These are phyloP conservation scores for Amyelois transitella DNA, from an alignment of 1,140 invertebrate genomes.

Conservation along the genomic window DNA sequence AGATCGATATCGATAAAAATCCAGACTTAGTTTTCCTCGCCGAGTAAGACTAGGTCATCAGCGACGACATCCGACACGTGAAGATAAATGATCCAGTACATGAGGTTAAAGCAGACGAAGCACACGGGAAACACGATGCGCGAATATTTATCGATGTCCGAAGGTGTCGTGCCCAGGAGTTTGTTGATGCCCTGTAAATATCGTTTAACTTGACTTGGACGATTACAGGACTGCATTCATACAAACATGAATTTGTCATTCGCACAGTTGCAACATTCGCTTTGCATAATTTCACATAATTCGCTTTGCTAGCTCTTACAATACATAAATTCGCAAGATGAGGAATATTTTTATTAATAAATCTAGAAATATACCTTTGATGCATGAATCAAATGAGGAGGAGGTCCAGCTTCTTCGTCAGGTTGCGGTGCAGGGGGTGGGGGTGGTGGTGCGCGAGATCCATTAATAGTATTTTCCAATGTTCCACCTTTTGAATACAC, in stretches of 20 bases:
- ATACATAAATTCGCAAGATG: neutral
- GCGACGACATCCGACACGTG: slow-evolving; percentile 97
- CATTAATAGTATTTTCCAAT: slow-evolving; percentile 91
- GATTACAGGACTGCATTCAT: slow-evolving; percentile 8
- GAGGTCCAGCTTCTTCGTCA: slow-evolving; percentile 78
- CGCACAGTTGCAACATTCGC: slow-evolving; percentile 2
- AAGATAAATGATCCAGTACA: slow-evolving; percentile 98
- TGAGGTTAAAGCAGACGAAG: slow-evolving; percentile 97
- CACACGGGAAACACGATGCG: slow-evolving; percentile 96
- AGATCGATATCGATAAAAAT: neutral
- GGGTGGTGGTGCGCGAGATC: slow-evolving; percentile 75
- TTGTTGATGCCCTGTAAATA: slow-evolving; percentile 86
- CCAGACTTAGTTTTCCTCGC: slow-evolving; percentile 81
- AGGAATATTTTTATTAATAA: neutral
- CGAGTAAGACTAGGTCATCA: slow-evolving; percentile 90
- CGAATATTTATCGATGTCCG: slow-evolving; percentile 97
- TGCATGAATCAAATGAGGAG: slow-evolving; percentile 84
- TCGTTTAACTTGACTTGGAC: slow-evolving; percentile 26
- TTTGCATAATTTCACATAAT: neutral
- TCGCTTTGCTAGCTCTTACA: slow-evolving; percentile 7
- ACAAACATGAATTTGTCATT: slow-evolving; percentile 12
- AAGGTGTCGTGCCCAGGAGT: slow-evolving; percentile 91
- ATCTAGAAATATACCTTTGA: slow-evolving; percentile 78
- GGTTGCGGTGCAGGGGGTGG: slow-evolving; percentile 54
- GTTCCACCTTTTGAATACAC: slow-evolving; percentile 91